A percentile compares a stretch with the other conserved stretches of the same genome.
Evolutionary conservation across 2,888 invertebrate genomes (phyloP).

Genomic region (Gymnocheta viridis): DNA sequence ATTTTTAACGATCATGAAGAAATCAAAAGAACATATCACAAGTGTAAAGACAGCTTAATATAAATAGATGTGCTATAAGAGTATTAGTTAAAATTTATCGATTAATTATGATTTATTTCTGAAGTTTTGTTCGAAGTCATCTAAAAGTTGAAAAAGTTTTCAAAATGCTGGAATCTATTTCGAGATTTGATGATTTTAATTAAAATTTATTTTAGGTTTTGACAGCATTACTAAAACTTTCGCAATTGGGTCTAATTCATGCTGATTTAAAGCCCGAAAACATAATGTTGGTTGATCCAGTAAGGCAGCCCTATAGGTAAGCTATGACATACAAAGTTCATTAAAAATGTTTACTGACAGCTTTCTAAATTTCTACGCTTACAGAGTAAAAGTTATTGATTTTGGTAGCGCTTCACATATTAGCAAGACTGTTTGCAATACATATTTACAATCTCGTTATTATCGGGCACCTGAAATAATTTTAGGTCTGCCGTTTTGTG

Average conservation of each 20-base stretch:
- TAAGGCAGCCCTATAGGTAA: slow-evolving; percentile 93
- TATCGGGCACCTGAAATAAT: slow-evolving; percentile 99
- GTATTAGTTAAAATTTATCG: too few species aligned
- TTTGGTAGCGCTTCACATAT: slow-evolving; percentile 99
- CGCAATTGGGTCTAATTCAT: slow-evolving; percentile 99
- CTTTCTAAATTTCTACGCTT: slow-evolving; percentile 26
- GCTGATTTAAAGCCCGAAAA: slow-evolving; percentile 99
- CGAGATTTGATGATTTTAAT: not conserved
- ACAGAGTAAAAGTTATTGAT: slow-evolving; percentile 98
- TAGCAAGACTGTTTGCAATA: slow-evolving; percentile 99
- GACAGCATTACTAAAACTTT: slow-evolving; percentile 86
- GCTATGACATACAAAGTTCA: not conserved
- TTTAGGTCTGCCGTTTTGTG: slow-evolving; percentile 98
- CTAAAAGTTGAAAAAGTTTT: too few species aligned
- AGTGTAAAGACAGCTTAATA: too few species aligned
- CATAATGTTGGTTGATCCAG: slow-evolving; percentile 99
- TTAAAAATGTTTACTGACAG: not conserved
- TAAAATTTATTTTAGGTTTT: slow-evolving; percentile 81
- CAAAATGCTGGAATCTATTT: not conserved
- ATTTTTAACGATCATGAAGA: too few species aligned
- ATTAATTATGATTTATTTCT: too few species aligned
- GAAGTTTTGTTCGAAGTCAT: too few species aligned
- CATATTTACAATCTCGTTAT: slow-evolving; percentile 99
- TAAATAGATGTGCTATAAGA: too few species aligned
- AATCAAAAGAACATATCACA: too few species aligned